Conservation (phyloP, 92 coral and sea anemone species). For the Montipora capitata region DNA sequence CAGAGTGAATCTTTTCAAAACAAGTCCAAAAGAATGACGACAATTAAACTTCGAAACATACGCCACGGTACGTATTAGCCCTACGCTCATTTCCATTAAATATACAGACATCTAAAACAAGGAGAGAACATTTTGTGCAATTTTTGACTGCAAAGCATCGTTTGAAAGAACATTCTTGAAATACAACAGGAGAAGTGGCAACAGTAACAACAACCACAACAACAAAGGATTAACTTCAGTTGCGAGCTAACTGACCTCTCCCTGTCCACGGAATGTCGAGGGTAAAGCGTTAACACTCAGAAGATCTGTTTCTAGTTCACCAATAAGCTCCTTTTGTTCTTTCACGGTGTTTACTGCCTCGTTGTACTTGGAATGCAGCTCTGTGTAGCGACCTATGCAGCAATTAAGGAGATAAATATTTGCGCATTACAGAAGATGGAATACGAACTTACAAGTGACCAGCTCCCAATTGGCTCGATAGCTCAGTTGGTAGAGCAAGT, state of each 20-base stretch:
- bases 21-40: too few species aligned
- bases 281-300: constrained; percentile 99
- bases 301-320: constrained; percentile 94
- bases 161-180: not conserved
- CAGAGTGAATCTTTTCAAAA: too few species aligned
- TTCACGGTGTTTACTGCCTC: constrained; percentile 91
- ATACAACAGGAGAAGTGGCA: not conserved
- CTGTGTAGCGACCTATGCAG: constrained; percentile 83
- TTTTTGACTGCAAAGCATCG: not conserved
- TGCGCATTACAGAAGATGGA: too few species aligned
- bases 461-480: too few species aligned
- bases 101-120: too few species aligned
- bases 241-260: constrained; percentile 75
- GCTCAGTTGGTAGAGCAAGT: too few species aligned
- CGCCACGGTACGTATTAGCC: too few species aligned
- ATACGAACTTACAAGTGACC: too few species aligned
- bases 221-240: not conserved
- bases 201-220: not conserved
- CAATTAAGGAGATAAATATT: too few species aligned
- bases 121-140: not conserved
- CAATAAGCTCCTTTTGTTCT: constrained; percentile 95
- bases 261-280: constrained; percentile 95
- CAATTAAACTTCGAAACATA: too few species aligned
- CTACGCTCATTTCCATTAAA: not conserved
- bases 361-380: constrained; percentile 87